These are phyloP conservation scores for Falco rusticolus DNA, from an alignment of 2,797 vertebrate species.

Conservation along the genomic window DNA sequence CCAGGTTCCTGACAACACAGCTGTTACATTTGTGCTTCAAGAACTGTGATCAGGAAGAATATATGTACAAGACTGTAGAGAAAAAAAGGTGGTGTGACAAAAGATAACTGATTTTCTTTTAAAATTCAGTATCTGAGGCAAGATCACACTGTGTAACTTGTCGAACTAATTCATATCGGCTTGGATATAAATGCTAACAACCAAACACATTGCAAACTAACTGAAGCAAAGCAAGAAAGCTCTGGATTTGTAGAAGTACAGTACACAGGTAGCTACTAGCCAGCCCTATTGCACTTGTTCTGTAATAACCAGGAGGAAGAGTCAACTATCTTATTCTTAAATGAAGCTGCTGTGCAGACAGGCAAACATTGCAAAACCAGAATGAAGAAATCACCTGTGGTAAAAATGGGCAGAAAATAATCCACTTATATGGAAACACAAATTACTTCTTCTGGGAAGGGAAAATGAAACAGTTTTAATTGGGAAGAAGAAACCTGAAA, in stretches of 20 bases:
- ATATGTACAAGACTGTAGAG: not conserved
- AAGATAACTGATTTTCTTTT: not conserved
- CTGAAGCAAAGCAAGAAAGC: not conserved
- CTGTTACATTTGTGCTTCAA: not conserved
- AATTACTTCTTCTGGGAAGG: not conserved
- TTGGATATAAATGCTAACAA: not conserved
- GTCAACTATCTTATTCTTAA: not conserved
- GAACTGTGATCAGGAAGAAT: not conserved
- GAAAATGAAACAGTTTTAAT: not conserved
- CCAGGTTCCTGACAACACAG: not conserved
- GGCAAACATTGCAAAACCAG: not conserved
- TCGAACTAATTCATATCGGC: not conserved
- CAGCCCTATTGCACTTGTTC: not conserved
- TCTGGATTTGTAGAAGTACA: not conserved
- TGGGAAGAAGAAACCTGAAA: not conserved
- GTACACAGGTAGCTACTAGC: not conserved
- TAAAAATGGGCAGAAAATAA: not conserved
- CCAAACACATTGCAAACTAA: not conserved
- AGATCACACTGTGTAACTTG: not conserved
- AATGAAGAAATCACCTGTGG: not conserved
- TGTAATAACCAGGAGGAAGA: not conserved
- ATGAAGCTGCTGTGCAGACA: not conserved
- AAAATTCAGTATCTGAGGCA: not conserved
- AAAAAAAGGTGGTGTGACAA: not conserved
- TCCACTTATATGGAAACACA: not conserved